These are phyloP conservation scores for Seriola dumerili DNA, from an alignment of 2,113 vertebrate species.

Conservation along the genomic window DNA sequence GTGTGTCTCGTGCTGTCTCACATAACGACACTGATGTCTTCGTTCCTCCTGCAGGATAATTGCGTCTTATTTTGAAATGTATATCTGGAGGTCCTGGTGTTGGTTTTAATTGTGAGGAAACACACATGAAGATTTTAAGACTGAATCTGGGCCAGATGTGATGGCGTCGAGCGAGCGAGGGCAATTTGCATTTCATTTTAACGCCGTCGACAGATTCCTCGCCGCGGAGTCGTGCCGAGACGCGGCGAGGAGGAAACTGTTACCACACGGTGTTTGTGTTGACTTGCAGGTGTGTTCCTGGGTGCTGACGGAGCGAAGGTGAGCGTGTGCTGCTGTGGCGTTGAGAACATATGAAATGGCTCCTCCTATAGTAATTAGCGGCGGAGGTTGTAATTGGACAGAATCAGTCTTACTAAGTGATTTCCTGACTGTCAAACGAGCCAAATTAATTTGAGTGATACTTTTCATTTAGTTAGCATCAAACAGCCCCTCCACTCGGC, in stretches of 20 bases:
- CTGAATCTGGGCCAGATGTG: slow-evolving; percentile 77
- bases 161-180: slow-evolving; percentile 30
- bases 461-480: slow-evolving; percentile 86
- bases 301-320: slow-evolving; percentile 1
- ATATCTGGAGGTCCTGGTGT: slow-evolving; percentile 45
- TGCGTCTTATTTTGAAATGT: slow-evolving; percentile 75
- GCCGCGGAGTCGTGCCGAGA: too few relatives aligned
- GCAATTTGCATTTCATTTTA: slow-evolving; percentile 77
- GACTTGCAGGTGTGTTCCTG: slow-evolving; percentile 34
- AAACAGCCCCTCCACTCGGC: slow-evolving; percentile 81
- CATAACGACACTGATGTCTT: slow-evolving; percentile 66
- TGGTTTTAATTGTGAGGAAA: slow-evolving; percentile 80
- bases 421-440: slow-evolving; percentile 83
- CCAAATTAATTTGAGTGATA: slow-evolving; percentile 85
- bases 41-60: slow-evolving; percentile 64
- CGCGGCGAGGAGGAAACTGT: slow-evolving; percentile 66
- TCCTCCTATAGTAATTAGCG: slow-evolving; percentile 81
- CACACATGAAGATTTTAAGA: slow-evolving; percentile 59
- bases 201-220: slow-evolving; percentile 59
- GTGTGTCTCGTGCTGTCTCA: slow-evolving; percentile 13
- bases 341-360: slow-evolving; percentile 25
- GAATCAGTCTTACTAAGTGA: slow-evolving; percentile 84
- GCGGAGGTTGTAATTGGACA: slow-evolving; percentile 75
- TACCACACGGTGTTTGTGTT: neutral
- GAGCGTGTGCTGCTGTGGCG: neutral